These are phyloP conservation scores for Paratilapia polleni DNA, from an alignment of 2,113 vertebrate genomes.

Conservation along the genomic window DNA sequence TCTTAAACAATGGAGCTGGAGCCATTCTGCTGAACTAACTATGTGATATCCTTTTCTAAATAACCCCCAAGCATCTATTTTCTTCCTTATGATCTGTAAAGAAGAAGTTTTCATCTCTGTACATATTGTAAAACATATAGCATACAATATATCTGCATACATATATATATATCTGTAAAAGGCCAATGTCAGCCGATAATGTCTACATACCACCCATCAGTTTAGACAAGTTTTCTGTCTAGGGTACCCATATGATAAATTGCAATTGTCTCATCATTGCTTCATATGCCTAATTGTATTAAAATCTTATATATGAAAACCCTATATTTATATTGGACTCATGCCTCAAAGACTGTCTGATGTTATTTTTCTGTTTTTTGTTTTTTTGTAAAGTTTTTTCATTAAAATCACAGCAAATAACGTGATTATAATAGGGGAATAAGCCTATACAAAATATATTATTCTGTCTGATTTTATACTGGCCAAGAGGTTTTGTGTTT, in stretches of 20 bases:
- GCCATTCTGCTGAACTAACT: background rate
- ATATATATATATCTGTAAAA: background rate
- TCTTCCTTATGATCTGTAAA: background rate
- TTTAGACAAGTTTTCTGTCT: background rate
- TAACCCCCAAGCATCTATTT: background rate
- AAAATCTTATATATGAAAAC: conserved; percentile 1
- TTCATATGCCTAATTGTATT: conserved; percentile 2
- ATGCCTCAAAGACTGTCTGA: background rate
- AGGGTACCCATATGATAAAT: background rate
- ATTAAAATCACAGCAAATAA: background rate
- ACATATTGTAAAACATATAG: no score
- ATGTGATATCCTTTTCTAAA: background rate
- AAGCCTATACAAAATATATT: background rate
- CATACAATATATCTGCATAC: no score
- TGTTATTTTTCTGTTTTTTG: background rate
- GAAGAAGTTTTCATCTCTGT: background rate
- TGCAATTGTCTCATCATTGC: background rate
- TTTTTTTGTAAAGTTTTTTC: rapidly evolving
- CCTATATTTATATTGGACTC: conserved; percentile 3
- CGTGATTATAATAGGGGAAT: background rate
- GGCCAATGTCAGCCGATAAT: background rate
- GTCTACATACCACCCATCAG: background rate
- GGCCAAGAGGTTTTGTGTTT: background rate
- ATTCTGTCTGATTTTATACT: background rate
- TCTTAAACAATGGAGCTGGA: background rate